phyloP scores from a whole-genome alignment of 2,797 vertebrate species.

The Euphonia xanthogaster region DNA sequence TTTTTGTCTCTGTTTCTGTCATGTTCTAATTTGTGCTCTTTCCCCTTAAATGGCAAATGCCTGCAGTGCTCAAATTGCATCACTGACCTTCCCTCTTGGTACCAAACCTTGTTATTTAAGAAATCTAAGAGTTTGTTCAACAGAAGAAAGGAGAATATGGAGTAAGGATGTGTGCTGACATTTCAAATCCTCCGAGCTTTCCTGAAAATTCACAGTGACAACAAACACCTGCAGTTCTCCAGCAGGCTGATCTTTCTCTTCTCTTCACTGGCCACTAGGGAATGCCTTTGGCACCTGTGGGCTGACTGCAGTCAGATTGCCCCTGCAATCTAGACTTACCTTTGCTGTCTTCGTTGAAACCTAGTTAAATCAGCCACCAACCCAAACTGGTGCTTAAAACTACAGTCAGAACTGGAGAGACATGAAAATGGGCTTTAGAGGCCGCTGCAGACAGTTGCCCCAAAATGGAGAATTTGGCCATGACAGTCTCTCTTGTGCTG shows the following conservation, averaged over 20 bases:
- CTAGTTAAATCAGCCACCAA: background rate
- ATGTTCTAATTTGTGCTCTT: background rate
- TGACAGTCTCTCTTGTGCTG: background rate
- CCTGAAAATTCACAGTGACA: background rate
- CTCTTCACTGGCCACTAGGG: background rate
- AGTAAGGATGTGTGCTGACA: background rate
- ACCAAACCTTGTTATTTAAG: conserved; percentile 2
- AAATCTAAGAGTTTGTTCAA: background rate
- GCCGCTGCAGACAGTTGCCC: fast-evolving
- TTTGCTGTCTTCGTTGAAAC: background rate
- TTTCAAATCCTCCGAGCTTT: conserved; percentile 25
- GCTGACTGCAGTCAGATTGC: background rate
- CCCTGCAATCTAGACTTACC: background rate
- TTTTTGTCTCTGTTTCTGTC: background rate
- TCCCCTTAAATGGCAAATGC: background rate
- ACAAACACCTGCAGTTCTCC: background rate
- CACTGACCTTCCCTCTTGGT: background rate
- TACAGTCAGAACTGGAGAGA: background rate
- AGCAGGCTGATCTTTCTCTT: background rate
- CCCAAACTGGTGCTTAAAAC: background rate
- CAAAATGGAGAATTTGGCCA: background rate
- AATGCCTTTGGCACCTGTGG: background rate
- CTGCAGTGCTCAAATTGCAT: background rate
- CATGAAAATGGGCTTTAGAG: background rate
- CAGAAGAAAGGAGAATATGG: background rate